A percentile compares a stretch with the other conserved stretches of the same genome.
phyloP scores from a whole-genome alignment of 1,140 invertebrate species.

The Drosophila mayri region DNA sequence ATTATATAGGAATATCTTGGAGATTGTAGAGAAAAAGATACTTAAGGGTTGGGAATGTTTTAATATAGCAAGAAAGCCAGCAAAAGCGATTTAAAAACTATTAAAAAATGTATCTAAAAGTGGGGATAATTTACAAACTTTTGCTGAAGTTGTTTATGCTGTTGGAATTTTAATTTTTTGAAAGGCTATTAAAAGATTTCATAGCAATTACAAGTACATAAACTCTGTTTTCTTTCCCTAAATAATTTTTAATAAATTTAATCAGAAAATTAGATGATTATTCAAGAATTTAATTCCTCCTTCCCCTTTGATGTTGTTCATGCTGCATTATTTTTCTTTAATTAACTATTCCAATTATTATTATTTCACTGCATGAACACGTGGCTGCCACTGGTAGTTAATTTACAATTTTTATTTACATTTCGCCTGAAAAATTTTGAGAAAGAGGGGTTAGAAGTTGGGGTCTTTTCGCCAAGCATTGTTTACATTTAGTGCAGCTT shows the following conservation, averaged over 20 bases:
- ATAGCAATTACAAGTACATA: neutral
- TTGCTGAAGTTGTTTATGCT: too few relatives aligned
- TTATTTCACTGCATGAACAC: constrained; percentile 48
- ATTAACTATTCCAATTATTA: neutral
- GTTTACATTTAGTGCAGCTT: constrained; percentile 79
- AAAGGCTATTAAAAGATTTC: neutral
- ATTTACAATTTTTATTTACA: constrained; percentile 79
- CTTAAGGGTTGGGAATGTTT: too few relatives aligned
- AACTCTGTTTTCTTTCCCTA: too few relatives aligned
- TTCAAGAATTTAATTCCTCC: neutral
- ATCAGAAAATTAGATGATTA: neutral
- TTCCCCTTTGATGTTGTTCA: neutral
- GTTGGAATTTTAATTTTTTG: too few relatives aligned
- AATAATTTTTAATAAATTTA: too few relatives aligned
- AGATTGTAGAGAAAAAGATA: neutral
- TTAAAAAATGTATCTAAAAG: too few relatives aligned
- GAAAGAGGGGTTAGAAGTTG: neutral
- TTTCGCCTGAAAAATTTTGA: constrained; percentile 55
- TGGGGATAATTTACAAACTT: too few relatives aligned
- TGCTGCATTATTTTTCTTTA: neutral
- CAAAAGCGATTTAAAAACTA: too few relatives aligned
- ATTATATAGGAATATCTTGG: neutral
- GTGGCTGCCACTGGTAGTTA: constrained; percentile 65
- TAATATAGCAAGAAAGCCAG: neutral
- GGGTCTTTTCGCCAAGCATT: constrained; percentile 29